A percentile compares a stretch with the other conserved stretches of the same genome.
Evolutionary conservation across 1,140 invertebrate species (phyloP).

Genomic region (Drosophila gunungcola): DNA sequence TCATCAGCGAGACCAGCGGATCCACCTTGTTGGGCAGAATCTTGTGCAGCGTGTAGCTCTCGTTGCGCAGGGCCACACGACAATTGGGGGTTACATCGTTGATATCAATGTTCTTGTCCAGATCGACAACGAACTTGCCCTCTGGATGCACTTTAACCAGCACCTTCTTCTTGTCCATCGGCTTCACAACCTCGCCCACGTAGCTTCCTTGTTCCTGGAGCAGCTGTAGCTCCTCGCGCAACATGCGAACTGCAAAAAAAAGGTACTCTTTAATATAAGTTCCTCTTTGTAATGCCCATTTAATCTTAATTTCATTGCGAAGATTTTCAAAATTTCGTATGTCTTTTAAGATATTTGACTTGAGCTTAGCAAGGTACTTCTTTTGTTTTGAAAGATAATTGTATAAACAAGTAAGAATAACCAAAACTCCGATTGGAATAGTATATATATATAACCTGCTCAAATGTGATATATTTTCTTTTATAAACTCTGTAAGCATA

Average conservation of each 20-base stretch:
- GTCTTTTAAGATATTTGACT: too few species aligned
- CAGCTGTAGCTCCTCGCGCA: conserved; percentile 98
- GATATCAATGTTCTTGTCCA: conserved; percentile 99
- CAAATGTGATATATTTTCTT: too few species aligned
- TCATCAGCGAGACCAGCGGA: conserved; percentile 99
- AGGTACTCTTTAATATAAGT: neutral
- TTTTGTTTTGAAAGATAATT: too few species aligned
- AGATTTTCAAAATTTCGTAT: too few species aligned
- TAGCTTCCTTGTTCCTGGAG: conserved; percentile 99
- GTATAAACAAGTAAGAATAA: too few species aligned
- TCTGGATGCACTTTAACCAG: conserved; percentile 99
- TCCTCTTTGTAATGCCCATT: neutral
- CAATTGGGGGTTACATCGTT: conserved; percentile 99
- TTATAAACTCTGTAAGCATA: too few species aligned
- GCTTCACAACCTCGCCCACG: conserved; percentile 99
- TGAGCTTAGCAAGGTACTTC: too few species aligned
- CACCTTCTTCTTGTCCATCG: conserved; percentile 99
- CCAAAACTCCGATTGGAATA: too few species aligned
- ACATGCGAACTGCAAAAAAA: conserved; percentile 93
- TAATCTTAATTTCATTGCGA: too few species aligned
- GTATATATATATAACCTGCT: too few species aligned
- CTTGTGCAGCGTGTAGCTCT: conserved; percentile 99
- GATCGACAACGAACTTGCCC: conserved; percentile 99
- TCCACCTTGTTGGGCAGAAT: conserved; percentile 99
- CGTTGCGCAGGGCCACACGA: conserved; percentile 98